Evolutionary conservation across 2,113 vertebrate species (phyloP).

Genomic region (Lates calcarifer): DNA sequence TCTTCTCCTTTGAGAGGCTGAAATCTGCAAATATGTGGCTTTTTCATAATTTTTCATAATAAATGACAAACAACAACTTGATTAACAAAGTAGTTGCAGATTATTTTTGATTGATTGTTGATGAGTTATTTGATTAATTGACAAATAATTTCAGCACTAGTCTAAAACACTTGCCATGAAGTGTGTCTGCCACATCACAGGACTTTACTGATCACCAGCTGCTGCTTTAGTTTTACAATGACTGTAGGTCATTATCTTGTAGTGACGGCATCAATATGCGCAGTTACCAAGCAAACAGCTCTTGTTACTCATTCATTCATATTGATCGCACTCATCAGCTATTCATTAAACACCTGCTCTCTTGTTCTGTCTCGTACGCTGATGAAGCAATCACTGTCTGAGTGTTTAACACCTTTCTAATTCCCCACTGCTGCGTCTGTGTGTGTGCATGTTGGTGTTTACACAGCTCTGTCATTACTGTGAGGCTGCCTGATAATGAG

Average conservation of each 20-base stretch:
- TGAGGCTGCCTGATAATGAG: constrained; percentile 46
- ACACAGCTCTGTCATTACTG: constrained; percentile 27
- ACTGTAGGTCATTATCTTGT: constrained; percentile 13
- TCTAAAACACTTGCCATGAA: neutral
- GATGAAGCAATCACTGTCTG: constrained; percentile 58
- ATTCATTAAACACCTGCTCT: constrained; percentile 77
- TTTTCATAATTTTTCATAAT: no score
- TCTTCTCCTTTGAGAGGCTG: no score
- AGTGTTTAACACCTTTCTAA: constrained; percentile 63
- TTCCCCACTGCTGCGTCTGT: constrained; percentile 25
- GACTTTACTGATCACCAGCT: neutral
- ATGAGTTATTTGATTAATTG: no score
- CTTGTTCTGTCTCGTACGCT: constrained; percentile 51
- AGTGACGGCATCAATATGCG: constrained; percentile 4
- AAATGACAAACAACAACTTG: no score
- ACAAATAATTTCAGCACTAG: no score
- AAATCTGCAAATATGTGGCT: no score
- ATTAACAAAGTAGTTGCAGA: no score
- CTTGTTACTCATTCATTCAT: constrained; percentile 56
- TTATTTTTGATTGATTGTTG: no score
- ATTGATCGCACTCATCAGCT: constrained; percentile 68
- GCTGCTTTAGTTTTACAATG: neutral
- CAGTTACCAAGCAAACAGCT: constrained; percentile 40
- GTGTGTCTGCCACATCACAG: neutral
- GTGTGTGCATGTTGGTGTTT: constrained; percentile 32